Evolutionary conservation across 2,888 invertebrate genomes (phyloP).

Genomic region (Cinara cedri): DNA sequence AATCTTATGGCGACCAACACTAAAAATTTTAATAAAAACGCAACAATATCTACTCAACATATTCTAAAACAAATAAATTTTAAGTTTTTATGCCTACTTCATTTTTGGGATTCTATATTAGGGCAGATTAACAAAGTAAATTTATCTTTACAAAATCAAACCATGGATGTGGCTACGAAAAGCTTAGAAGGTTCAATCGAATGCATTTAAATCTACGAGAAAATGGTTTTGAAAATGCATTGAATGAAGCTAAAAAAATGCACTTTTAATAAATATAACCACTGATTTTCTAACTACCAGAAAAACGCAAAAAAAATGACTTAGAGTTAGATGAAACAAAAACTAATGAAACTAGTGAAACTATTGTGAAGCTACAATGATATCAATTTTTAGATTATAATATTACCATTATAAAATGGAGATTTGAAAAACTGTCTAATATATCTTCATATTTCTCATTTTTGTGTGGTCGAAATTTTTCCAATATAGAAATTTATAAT

Average conservation of each 20-base stretch:
- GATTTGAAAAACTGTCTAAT: conserved; percentile 8
- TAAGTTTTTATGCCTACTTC: conserved; percentile 14
- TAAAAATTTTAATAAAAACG: too few relatives aligned
- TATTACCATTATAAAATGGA: not conserved
- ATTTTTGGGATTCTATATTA: conserved; percentile 25
- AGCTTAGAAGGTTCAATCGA: conserved; percentile 11
- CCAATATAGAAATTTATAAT: not conserved
- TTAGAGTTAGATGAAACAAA: not conserved
- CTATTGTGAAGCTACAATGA: not conserved
- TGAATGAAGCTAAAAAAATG: conserved; percentile 10
- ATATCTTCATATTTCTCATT: conserved; percentile 7
- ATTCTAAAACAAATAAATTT: conserved; percentile 31
- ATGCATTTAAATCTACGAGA: conserved; percentile 19
- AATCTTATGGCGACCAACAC: too few relatives aligned
- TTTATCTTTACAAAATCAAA: conserved; percentile 17
- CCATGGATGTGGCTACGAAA: conserved; percentile 6
- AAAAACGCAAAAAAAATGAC: conserved; percentile 4
- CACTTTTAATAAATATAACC: conserved; percentile 1
- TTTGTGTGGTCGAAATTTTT: not conserved
- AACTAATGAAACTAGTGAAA: not conserved
- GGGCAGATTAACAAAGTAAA: conserved; percentile 20
- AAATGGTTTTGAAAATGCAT: conserved; percentile 11
- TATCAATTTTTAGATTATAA: conserved; percentile 4
- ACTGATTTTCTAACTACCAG: not conserved
- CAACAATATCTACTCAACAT: too few relatives aligned